Conservation (phyloP, 2,113 vertebrate species). For the Craseonycteris thonglongyai region DNA sequence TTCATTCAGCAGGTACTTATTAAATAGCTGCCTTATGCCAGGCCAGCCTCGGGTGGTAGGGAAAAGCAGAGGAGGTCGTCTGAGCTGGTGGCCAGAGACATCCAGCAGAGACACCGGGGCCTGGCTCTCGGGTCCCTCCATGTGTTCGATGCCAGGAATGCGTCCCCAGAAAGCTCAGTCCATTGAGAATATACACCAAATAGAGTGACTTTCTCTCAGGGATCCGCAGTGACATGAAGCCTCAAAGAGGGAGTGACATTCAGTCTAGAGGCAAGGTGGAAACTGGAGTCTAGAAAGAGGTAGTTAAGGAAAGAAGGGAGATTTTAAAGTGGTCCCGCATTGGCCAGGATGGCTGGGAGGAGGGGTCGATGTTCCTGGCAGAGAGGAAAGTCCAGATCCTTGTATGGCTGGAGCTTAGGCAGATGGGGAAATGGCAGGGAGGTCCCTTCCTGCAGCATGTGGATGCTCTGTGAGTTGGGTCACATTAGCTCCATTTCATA, state of each 20-base stretch:
- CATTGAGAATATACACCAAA: fast-evolving
- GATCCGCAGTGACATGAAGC: neutral
- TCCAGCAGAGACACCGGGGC: neutral
- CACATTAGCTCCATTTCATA: neutral
- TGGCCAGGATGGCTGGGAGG: neutral
- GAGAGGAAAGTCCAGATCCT: neutral
- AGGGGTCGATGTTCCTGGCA: neutral
- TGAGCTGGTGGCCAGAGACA: neutral
- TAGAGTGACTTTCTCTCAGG: neutral
- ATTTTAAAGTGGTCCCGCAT: neutral
- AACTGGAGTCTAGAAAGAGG: neutral
- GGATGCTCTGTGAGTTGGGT: neutral
- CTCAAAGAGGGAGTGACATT: neutral
- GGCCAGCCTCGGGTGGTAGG: fast-evolving
- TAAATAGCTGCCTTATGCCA: neutral
- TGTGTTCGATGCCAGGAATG: neutral
- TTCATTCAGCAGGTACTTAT: neutral
- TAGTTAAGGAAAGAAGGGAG: neutral
- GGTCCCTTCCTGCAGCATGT: neutral
- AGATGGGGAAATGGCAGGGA: neutral
- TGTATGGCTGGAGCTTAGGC: neutral
- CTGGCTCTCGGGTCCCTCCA: neutral
- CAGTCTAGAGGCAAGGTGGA: neutral
- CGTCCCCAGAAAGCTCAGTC: neutral
- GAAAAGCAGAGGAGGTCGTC: neutral